Percentiles rank a stretch among this genome's conserved stretches.
These are phyloP conservation scores for Tamias sibiricus DNA, from an alignment of 2,113 vertebrate genomes.

Conservation along the genomic window DNA sequence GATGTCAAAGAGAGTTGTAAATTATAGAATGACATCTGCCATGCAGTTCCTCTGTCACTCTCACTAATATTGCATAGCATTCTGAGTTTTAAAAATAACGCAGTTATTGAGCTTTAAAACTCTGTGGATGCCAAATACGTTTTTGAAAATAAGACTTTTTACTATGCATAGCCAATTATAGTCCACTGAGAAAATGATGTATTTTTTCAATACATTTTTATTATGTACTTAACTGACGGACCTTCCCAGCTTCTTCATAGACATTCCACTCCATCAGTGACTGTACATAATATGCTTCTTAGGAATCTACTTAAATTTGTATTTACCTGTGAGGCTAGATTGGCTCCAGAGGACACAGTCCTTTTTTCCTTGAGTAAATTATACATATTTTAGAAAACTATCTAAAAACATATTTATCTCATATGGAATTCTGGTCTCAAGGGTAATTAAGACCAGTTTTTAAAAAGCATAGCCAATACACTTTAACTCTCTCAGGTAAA, in stretches of 20 bases:
- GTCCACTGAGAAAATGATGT: slow-evolving; percentile 82
- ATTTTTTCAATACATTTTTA: slow-evolving; percentile 84
- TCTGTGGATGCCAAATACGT: slow-evolving; percentile 69
- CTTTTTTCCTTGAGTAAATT: slow-evolving; percentile 82
- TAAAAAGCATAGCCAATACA: slow-evolving; percentile 73
- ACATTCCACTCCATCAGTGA: slow-evolving; percentile 58
- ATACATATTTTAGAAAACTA: slow-evolving; percentile 84
- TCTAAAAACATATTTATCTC: slow-evolving; percentile 84
- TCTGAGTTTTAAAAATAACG: slow-evolving; percentile 76
- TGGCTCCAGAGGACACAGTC: slow-evolving; percentile 77
- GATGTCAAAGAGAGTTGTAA: slow-evolving; percentile 69
- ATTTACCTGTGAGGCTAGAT: slow-evolving; percentile 81
- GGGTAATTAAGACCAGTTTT: slow-evolving; percentile 82
- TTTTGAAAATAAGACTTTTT: slow-evolving; percentile 82
- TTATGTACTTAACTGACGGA: slow-evolving; percentile 77
- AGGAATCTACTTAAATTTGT: slow-evolving; percentile 81
- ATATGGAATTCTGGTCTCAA: slow-evolving; percentile 77
- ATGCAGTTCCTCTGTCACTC: slow-evolving; percentile 57
- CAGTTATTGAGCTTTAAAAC: slow-evolving; percentile 77
- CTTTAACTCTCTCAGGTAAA: slow-evolving; percentile 80
- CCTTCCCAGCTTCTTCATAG: slow-evolving; percentile 72
- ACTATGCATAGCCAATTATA: slow-evolving; percentile 83
- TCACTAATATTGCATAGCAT: slow-evolving; percentile 74
- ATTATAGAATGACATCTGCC: slow-evolving; percentile 67
- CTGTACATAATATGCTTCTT: slow-evolving; percentile 73